Percentiles rank a stretch among this genome's conserved stretches.
Conservation (phyloP, 2,113 vertebrate genomes). For the Numida meleagris region DNA sequence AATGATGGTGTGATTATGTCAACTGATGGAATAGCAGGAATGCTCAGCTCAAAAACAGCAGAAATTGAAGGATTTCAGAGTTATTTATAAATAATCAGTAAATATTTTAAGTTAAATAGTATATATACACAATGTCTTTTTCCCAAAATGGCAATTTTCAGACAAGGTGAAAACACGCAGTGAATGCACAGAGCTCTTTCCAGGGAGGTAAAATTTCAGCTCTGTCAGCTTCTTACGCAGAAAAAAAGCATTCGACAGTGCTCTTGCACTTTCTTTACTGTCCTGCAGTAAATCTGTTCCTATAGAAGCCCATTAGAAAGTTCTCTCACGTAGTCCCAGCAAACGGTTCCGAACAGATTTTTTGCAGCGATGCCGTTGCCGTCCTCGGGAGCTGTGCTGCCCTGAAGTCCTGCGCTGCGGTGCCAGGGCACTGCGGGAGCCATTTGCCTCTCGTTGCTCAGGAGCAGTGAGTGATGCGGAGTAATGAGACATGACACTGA, state of each 20-base stretch:
- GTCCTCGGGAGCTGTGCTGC: neutral
- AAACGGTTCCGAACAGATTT: neutral
- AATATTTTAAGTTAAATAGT: neutral
- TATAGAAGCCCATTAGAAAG: neutral
- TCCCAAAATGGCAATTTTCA: neutral
- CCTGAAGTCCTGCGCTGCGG: conserved; percentile 25
- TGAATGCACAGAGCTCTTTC: neutral
- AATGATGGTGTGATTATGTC: neutral
- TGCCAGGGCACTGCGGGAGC: neutral
- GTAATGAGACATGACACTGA: conserved; percentile 57
- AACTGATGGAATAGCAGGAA: neutral
- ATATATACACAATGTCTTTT: neutral
- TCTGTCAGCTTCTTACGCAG: neutral
- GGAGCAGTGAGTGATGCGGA: conserved; percentile 33
- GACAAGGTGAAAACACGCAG: neutral
- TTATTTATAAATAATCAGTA: neutral
- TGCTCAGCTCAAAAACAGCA: neutral
- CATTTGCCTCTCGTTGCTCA: conserved; percentile 29
- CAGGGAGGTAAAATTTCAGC: neutral
- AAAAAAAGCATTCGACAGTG: neutral
- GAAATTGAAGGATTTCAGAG: neutral
- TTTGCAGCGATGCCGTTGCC: neutral
- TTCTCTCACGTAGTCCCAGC: neutral
- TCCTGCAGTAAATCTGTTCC: neutral
- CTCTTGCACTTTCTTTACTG: neutral